Evolutionary conservation across 2,888 invertebrate genomes (phyloP), one percentile per base, ranked within the genome.

Genomic region (Keiferia lycopersicella): DNA sequence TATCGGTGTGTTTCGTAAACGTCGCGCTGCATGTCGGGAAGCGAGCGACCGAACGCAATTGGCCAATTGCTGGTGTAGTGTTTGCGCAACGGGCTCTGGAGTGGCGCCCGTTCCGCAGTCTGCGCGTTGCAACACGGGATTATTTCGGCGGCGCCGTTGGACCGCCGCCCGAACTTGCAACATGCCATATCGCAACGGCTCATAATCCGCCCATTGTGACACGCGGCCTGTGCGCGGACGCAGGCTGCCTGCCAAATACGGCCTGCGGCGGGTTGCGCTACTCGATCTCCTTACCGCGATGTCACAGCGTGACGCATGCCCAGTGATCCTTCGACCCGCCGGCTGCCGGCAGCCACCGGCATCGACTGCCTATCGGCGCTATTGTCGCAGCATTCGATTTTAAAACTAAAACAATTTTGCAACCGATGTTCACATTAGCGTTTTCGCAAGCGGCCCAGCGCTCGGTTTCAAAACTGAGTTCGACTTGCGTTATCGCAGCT

Each of bases 401-500:
- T 83, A 84, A 87, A 91, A 88, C 86, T 89, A 88, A 89, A 90
- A 87, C 85, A 88, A 90, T 91, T 91, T 91, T 87, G 91, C 89
- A 91, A 91, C 83, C 88, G 87, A 90, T 90, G 88, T 88, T 90
- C 91, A 91, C 91, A 91, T 92, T 92, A 89, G 89, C 78, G 86
- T 91, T 92, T 92, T 91, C 92, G 92, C 92, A 92, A 92, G 90
- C 88, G 83, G 88, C 91, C 88, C 89, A 89, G 80, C 85, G 86
- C 86, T 84, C 83, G 81, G 87, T 90, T 91, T 90, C 90, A 88
- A 90, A 91, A 91, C 85, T 75, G 75, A 82, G 87, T 86, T 86
- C 86, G 85, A 86, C 88, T 88, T 87, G 85, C 89, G 88, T 89
- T 91, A 91, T 91, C 91, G 88, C 82, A 73, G 73, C 82, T 84